Base-by-base conservation (phyloP, 2,113 vertebrate species). In the Etheostoma cragini region DNA sequence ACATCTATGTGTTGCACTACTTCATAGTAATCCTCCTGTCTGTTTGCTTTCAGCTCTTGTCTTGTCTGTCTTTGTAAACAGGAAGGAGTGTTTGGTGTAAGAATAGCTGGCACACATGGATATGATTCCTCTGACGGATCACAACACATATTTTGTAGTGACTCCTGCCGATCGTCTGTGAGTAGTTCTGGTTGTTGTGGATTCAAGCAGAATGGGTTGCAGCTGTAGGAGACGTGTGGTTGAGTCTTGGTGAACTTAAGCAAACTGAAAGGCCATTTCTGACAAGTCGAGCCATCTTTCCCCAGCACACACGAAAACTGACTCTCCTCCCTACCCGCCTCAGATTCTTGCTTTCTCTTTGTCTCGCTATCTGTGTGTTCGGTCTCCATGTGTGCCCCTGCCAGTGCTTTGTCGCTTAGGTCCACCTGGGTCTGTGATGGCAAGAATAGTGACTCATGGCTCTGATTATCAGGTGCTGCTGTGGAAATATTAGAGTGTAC, bases 211-310 rank as follows among this genome's bases (percentile, higher is more conserved):
- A 96, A 84, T 58, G 97, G 98, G 72, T 98, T 99, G 92, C 96
- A 97, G 85, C 97, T 97, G 73, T 98, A 99, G 66, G 97, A 98
- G 90, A 99, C 92, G 42, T 91, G 94, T 12, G 98, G 98, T 67
- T 97, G 91, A n/a, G 96, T 96, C 89, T 96, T 96, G 76, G 98
- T 99, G 92, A 97, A 97, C 61, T 96, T 93, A 76, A 99, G 87
- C 67, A 97, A 93, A 86, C 96, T 96, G 5, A 94, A 95, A 30
- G 98, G 98, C 98, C 98, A 99, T 73, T 94, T 96, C 47, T 98
- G 92, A 73, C 84, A 93, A 13, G 95, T 96, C 17, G 91, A 94
- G 63, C 96, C 97, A 69, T 99, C 97, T 91, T 95, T 98, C 57
- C 96, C 95, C 53, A 96, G 71, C 49, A 99, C 98, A 1, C 90